Evolutionary conservation across 2,113 vertebrate species (phyloP).

Genomic region (Sinosuthora webbiana): DNA sequence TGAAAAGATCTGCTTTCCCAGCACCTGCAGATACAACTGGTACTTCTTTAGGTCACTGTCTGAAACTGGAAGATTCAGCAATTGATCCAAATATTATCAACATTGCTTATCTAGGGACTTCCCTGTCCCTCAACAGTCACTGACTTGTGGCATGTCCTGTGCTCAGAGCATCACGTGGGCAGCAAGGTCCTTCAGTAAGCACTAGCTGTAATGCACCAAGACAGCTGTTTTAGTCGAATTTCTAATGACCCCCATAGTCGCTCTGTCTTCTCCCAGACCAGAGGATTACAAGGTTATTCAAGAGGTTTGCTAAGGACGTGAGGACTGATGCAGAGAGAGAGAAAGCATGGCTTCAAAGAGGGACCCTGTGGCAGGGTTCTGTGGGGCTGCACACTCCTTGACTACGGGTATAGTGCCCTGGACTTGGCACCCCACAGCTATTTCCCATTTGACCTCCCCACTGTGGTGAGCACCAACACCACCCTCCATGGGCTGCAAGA

Average conservation of each 20-base stretch:
- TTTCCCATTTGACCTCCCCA: neutral
- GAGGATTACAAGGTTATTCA: neutral
- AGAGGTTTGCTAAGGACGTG: neutral
- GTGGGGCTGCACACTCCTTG: neutral
- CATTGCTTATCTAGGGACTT: neutral
- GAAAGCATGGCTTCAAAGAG: neutral
- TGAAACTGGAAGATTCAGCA: neutral
- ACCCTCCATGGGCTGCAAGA: neutral
- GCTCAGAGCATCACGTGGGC: neutral
- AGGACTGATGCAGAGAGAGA: neutral
- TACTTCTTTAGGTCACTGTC: neutral
- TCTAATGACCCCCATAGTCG: neutral
- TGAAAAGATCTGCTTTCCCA: neutral
- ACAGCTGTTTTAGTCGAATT: neutral
- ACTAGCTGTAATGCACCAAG: neutral
- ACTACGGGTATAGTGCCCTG: too few species aligned
- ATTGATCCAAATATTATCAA: neutral
- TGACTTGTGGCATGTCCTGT: neutral
- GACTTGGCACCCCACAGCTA: neutral
- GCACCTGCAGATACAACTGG: neutral
- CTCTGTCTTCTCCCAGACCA: neutral
- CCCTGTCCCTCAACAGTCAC: neutral
- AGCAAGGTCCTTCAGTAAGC: neutral
- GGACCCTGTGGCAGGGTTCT: rapidly evolving
- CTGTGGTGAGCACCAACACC: rapidly evolving